Evolutionary conservation across 2,113 vertebrate species (phyloP).

Genomic region (Megaptera novaeangliae): DNA sequence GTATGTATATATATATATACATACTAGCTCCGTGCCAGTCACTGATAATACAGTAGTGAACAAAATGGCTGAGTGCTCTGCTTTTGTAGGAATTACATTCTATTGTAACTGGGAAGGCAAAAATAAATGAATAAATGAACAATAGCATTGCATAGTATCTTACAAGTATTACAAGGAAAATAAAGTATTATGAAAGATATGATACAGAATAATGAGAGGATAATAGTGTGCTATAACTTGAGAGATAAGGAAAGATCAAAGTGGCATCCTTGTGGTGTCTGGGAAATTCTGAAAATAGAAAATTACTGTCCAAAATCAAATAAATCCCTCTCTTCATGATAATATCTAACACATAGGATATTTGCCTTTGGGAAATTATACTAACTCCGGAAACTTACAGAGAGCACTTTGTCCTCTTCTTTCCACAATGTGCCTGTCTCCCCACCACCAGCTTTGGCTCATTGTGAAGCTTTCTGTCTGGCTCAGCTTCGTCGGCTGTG

Average conservation of each 20-base stretch:
- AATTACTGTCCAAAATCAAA: not conserved
- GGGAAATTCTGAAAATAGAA: not conserved
- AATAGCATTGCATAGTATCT: not conserved
- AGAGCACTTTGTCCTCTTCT: not conserved
- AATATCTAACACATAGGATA: not conserved
- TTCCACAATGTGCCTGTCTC: accelerated
- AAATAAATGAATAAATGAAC: not conserved
- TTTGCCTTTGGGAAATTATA: not conserved
- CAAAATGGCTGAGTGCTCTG: not conserved
- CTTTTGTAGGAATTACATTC: not conserved
- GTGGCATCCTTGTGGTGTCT: not conserved
- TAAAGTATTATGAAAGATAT: not conserved
- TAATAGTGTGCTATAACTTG: not conserved
- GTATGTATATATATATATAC: too few species aligned
- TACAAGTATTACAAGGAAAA: not conserved
- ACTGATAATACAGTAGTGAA: not conserved
- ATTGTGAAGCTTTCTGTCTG: accelerated
- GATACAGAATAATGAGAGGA: not conserved
- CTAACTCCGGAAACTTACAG: not conserved
- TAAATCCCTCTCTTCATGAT: not conserved
- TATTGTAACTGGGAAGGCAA: not conserved
- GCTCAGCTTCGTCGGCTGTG: too few species aligned
- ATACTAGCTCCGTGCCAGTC: not conserved
- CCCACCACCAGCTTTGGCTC: not conserved
- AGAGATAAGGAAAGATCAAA: not conserved